A percentile compares a stretch with the other conserved stretches of the same genome.
phyloP scores from a whole-genome alignment of 2,888 invertebrate species.

The Drosophila crucigera region DNA sequence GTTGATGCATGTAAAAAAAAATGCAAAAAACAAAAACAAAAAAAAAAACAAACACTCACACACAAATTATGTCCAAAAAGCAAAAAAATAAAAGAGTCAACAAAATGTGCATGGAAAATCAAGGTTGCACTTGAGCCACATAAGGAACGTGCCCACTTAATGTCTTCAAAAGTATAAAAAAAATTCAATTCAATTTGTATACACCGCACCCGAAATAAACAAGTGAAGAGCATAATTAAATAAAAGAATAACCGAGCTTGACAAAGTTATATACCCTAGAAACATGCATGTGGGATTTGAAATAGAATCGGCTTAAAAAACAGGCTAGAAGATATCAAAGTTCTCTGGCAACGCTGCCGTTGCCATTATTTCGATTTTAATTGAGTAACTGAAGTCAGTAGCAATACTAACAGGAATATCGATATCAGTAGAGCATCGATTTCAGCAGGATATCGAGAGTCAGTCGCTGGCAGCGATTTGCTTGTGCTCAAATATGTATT shows the following conservation, averaged over 20 bases:
- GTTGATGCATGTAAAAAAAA: slow-evolving; percentile 77
- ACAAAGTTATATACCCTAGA: not conserved
- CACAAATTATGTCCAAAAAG: slow-evolving; percentile 45
- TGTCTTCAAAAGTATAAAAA: slow-evolving; percentile 40
- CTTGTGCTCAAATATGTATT: not conserved
- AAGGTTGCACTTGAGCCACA: slow-evolving; percentile 69
- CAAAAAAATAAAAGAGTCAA: slow-evolving; percentile 48
- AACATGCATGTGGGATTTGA: not conserved
- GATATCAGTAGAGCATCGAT: not conserved
- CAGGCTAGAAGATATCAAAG: not conserved
- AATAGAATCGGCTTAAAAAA: not conserved
- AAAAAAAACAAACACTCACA: not conserved
- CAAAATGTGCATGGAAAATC: slow-evolving; percentile 70
- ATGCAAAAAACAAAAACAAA: slow-evolving; percentile 31
- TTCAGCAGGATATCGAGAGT: not conserved
- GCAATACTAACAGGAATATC: not conserved
- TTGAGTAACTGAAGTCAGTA: not conserved
- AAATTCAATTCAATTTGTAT: slow-evolving; percentile 1
- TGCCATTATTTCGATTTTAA: not conserved
- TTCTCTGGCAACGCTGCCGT: not conserved
- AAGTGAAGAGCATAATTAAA: not conserved
- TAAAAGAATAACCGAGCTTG: not conserved
- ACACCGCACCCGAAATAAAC: not conserved
- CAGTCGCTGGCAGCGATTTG: not conserved
- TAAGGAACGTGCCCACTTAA: slow-evolving; percentile 68